Base-by-base conservation (phyloP, 2,113 vertebrate genomes). In the Passer domesticus region DNA sequence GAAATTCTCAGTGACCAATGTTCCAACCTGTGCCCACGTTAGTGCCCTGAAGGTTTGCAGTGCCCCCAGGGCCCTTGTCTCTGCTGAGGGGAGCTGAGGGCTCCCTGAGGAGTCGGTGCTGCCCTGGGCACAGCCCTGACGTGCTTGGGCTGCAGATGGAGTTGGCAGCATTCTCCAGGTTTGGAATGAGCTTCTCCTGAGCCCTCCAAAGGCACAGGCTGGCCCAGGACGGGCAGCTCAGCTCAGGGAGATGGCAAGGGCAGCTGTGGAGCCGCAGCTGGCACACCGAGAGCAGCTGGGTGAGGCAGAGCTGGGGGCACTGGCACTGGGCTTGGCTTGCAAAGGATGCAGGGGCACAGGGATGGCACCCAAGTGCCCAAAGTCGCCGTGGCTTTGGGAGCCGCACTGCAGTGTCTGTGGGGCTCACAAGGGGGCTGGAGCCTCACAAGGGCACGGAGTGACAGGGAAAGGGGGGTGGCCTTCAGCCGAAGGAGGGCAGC, bases 211-310 rank as follows among this genome's bases (percentile, higher is more conserved):
- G 50, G 43, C 3, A 2, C 37, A n/a, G 47, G 9, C 33, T 91
- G 64, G 46, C 9, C 41, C 28, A 37, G 59, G 47, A 28, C 47
- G 59, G 33, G 55, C 35, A 60, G 1, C 21, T 44, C 44, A 11
- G 11, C 59, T 18, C 11, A 3, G 28, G 22, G 58, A 46, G 4
- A 19, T 2, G 9, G 23, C 7, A 2, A 0, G 0, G 8, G 30
- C 39, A 24, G 44, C 18, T 16, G 11, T 33, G 56, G 22, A 12
- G 60, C 6, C 59, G 25, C 35, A 10, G 3, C 46, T 31, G 37
- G 33, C 52, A 20, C 6, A 4, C 7, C 14, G 6, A 0, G 2
- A n/a, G 70, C 67, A 63, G 43, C 67, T 25, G 49, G 30, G 23
- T 16, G 47, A 19, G 15, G 49, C 58, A 44, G 33, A 74, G 37